Base-by-base conservation (phyloP, 2,797 vertebrate genomes). In the Sebastes aleutianus region DNA sequence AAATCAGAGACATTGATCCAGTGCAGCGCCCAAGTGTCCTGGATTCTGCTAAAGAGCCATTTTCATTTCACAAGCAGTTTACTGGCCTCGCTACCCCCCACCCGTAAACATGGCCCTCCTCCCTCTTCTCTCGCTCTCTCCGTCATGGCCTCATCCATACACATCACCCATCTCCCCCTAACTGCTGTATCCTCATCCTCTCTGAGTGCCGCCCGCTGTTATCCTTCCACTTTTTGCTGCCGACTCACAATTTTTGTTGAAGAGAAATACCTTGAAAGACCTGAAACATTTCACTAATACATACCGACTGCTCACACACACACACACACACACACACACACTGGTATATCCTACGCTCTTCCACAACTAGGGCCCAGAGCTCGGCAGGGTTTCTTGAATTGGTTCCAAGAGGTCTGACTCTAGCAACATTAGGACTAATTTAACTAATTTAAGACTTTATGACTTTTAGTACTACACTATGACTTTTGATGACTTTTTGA, bases 41-140 rank as follows among this genome's bases (percentile, higher is more conserved):
- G 95, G 94, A 94, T 96, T 96, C 95, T 94, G 95, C 95, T 96
- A 95, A 96, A 96, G 94, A 96, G 96, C 95, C 95, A 95, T 96
- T 96, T 96, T 96, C 95, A 96, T 96, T 96, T 96, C 95, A 96
- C 95, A 94, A 95, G 94, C 91, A 93, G 94, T 95, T 95, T 95
- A 95, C 94, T 89, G 89, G 88, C 91, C 90, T 83, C 66, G 36
- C 86, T 74, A 75, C 82, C 87, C 87, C 87, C 86, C 92, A 89
- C 92, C 93, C 87, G 91, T 95, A 95, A 95, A 95, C 94, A 95
- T 92, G 80, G 65, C 86, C 90, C 88, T 86, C 91, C 89, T 88
- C 91, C 90, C 89, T 78, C 78, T 87, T 85, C 85, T 88, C 85
- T 91, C 84, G 82, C 91, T 89, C 84, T 81, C 73, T 87, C 88